phyloP scores from a whole-genome alignment of 2,888 invertebrate species.

The Leptogaster cylindrica region DNA sequence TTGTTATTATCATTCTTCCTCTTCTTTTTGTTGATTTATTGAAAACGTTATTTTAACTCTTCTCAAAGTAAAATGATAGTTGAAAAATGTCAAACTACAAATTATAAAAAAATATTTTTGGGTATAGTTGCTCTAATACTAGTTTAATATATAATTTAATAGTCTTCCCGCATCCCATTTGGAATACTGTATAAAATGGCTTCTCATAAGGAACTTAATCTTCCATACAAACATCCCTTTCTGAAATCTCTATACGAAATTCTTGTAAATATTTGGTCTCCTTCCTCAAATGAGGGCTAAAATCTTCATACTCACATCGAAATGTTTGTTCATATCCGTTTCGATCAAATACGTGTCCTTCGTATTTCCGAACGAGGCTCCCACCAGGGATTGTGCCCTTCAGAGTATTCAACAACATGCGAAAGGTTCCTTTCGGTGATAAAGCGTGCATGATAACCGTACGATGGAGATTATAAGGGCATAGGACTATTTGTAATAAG shows the following conservation, averaged over 20 bases:
- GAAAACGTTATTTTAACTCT: neutral
- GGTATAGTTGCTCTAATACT: neutral
- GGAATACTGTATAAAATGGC: neutral
- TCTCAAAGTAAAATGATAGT: neutral
- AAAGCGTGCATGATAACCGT: constrained; percentile 32
- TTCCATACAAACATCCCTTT: constrained; percentile 28
- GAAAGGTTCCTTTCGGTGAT: too few relatives aligned
- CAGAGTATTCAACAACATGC: neutral
- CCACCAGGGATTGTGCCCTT: neutral
- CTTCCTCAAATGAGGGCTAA: constrained; percentile 2
- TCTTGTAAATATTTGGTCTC: constrained; percentile 25
- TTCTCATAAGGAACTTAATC: constrained; percentile 23
- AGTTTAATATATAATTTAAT: constrained; percentile 7
- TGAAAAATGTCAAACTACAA: neutral
- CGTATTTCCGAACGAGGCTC: constrained; percentile 14
- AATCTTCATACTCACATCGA: constrained; percentile 20
- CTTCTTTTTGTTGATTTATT: neutral
- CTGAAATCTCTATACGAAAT: constrained; percentile 18
- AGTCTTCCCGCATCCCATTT: constrained; percentile 2
- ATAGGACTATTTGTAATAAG: too few relatives aligned
- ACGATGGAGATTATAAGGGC: too few relatives aligned
- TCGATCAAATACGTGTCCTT: constrained; percentile 29
- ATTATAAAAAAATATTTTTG: neutral
- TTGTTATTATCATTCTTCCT: neutral
- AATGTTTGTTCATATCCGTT: constrained; percentile 31